A percentile compares a stretch with the other conserved stretches of the same genome.
Evolutionary conservation across 2,113 vertebrate species (phyloP).

Genomic region (Hymenochirus boettgeri): DNA sequence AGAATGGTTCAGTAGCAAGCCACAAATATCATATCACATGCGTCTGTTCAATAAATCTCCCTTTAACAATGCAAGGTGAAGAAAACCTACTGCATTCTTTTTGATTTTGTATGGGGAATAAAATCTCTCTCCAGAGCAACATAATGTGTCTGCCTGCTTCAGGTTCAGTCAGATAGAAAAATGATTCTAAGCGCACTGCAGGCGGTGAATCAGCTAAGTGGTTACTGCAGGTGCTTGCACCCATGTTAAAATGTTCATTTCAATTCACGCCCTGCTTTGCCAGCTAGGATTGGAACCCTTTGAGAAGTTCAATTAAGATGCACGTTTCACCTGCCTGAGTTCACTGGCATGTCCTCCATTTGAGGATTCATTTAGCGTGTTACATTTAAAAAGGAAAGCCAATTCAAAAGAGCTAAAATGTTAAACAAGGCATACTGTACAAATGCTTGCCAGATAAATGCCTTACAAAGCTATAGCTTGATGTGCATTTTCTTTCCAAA

Average conservation of each 20-base stretch:
- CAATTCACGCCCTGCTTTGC: slow-evolving; percentile 33
- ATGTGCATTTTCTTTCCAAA: background rate
- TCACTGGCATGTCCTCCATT: fast-evolving
- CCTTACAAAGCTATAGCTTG: slow-evolving; percentile 7
- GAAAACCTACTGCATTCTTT: background rate
- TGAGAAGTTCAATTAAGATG: slow-evolving; percentile 12
- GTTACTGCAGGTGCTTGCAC: slow-evolving; percentile 35
- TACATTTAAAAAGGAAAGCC: background rate
- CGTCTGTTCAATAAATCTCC: background rate
- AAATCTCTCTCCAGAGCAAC: slow-evolving; percentile 6
- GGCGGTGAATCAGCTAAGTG: slow-evolving; percentile 41
- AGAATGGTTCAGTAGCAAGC: background rate
- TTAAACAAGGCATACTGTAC: slow-evolving; percentile 30
- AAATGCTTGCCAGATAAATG: slow-evolving; percentile 25
- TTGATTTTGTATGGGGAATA: slow-evolving; percentile 18
- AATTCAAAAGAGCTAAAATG: slow-evolving; percentile 26
- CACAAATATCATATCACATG: background rate
- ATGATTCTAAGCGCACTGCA: slow-evolving; percentile 39
- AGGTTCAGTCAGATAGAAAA: slow-evolving; percentile 40
- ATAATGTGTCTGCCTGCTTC: slow-evolving; percentile 8
- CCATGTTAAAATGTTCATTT: slow-evolving; percentile 28
- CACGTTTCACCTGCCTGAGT: background rate
- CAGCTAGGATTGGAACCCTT: slow-evolving; percentile 26
- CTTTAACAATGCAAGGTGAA: background rate
- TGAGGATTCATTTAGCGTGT: background rate